Conservation (phyloP, 2,888 invertebrate species). For the Papilio demoleus region DNA sequence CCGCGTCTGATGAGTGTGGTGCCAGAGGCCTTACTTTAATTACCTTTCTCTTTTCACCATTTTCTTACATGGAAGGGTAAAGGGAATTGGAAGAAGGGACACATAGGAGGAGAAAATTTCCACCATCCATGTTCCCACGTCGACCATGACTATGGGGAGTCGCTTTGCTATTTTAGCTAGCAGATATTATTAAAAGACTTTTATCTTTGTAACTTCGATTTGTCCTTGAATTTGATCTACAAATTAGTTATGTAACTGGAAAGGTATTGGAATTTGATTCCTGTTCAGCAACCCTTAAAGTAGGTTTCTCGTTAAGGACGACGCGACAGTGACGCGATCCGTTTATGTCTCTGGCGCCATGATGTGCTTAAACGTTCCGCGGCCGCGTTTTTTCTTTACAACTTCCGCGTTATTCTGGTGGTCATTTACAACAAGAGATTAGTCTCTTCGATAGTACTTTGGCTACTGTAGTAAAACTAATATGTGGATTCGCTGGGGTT, state of each 20-base stretch:
- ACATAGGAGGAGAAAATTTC: too few relatives aligned
- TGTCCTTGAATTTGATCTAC: not conserved
- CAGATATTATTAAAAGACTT: too few relatives aligned
- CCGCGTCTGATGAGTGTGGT: too few relatives aligned
- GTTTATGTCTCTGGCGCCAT: conserved; percentile 26
- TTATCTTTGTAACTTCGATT: too few relatives aligned
- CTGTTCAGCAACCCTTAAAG: conserved; percentile 10
- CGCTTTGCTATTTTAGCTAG: too few relatives aligned
- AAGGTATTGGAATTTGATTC: conserved; percentile 9
- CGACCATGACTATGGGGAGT: too few relatives aligned
- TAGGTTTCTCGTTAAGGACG: conserved; percentile 25
- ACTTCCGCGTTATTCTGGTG: conserved; percentile 17
- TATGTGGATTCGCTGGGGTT: too few relatives aligned
- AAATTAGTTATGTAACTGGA: conserved; percentile 12
- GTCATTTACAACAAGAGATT: not conserved
- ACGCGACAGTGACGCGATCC: conserved; percentile 12
- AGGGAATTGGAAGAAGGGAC: too few relatives aligned
- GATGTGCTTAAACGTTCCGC: conserved; percentile 7
- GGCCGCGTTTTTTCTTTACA: not conserved
- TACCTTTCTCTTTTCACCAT: too few relatives aligned
- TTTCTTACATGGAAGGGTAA: too few relatives aligned
- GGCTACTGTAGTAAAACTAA: not conserved
- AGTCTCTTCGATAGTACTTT: not conserved
- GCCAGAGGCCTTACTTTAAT: too few relatives aligned
- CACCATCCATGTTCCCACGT: too few relatives aligned